Evolutionary conservation across 2,113 vertebrate genomes (phyloP), one percentile per base, ranked within the genome.

Genomic region (Stictonetta naevosa): DNA sequence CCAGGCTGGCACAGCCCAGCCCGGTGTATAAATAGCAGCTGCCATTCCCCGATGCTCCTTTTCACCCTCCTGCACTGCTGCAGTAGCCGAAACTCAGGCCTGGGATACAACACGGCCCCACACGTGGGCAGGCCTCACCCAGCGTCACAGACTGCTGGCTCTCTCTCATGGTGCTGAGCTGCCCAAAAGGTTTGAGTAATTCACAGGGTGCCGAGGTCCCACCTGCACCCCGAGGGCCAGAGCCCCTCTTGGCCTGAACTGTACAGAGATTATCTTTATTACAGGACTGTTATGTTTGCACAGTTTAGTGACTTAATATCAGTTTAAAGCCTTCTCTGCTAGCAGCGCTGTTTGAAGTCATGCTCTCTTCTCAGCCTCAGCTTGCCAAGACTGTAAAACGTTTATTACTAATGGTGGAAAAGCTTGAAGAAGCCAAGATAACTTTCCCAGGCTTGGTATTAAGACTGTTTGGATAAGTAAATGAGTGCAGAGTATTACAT

Each of bases 341-440:
- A 94, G 88, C 86, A 83, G 28, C 26, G 66, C 87, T 95, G 94
- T 97, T 97, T 97, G 96, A 97, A 96, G 96, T 96, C 76, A 86
- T 89, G 75, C 64, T 95, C 75, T 53, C 76, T 95, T 93, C 83
- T 88, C 66, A 58, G 88, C 71, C 55, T 84, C 90, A 63, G 73
- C 88, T 91, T 93, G 94, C 92, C 94, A 93, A 94, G 96, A 94
- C 88, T 88, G 95, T 97, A 97, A 97, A 97, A 95, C 1, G 86
- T 97, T 97, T 97, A 97, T 97, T 94, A 90, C 95, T 96, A 97
- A 97, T 97, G 91, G 63, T 96, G 78, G 55, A 95, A 93, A 89
- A 94, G 66, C 93, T 93, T 92, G 48, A 95, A 97, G 93, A 95
- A 95, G 74, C 92, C 93, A 95, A 95, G 93, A 90, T 94, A 95